Evolutionary conservation across 2,888 invertebrate species (phyloP), one percentile per base, ranked within the genome.

Genomic region (Drosophila macrothrix): DNA sequence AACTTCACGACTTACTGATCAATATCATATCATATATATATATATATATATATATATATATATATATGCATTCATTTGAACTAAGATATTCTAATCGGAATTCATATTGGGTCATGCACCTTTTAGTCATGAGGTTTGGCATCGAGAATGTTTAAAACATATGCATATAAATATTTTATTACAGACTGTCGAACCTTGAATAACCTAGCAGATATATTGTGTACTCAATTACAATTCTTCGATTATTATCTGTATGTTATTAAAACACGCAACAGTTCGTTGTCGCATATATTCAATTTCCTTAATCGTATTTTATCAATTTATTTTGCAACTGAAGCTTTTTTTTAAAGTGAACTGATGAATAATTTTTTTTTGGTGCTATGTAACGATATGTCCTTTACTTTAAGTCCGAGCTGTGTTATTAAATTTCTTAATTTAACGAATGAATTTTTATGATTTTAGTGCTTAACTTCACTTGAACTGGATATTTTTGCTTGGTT

Each of bases 81-180:
- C 35, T 19, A 29, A 39, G 12, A 29, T 41, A 56, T 63, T 56
- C 72, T 72, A 72, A 76, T 76, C 72, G 76, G 60, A 60, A 37
- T 49, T 59, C 31, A 35, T 60, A 78, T 83, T 76, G 78, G 81
- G 85, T 85, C 85, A 83, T 75, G 49, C 60, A 50, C 19, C 46
- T 72, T 64, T 67, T 31, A 54, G 69, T 82, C 68, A 77, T 78
- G 65, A 66, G 77, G 78, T 50, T 67, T 50, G 69, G 62, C 58
- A 72, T 61, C 59, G 62, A 63, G 76, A 55, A 31, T 63, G 2
- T 35, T 49, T 31, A 69, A 65, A 54, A 31, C 12, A 63, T 46
- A 41, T 46, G 28, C n/a, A 52, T 50, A 37, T 55, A 28, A n/a
- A 39, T 39, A 16, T 35, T 9, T 4, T 19, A 16, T n/a, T 16